These are phyloP conservation scores for Sabatieria punctata DNA, from an alignment of 2,888 invertebrate genomes.

Conservation along the genomic window DNA sequence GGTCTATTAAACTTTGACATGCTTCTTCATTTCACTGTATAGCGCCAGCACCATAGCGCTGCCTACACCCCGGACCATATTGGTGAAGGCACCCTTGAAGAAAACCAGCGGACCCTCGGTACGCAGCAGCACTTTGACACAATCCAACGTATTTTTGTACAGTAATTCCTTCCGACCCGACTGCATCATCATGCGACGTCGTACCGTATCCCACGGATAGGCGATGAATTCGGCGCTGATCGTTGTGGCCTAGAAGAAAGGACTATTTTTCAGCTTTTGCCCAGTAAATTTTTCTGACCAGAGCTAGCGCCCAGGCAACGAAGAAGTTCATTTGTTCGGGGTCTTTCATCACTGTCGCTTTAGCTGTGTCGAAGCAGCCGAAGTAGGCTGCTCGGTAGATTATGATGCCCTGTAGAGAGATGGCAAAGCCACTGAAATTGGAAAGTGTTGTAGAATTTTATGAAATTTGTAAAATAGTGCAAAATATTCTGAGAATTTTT, in stretches of 20 bases:
- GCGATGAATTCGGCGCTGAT: too few relatives aligned
- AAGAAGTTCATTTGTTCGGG: slow-evolving; percentile 75
- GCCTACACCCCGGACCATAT: slow-evolving; percentile 77
- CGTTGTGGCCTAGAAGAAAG: too few relatives aligned
- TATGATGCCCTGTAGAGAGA: slow-evolving; percentile 69
- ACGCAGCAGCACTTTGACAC: slow-evolving; percentile 67
- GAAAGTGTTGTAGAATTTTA: too few relatives aligned
- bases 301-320: slow-evolving; percentile 60
- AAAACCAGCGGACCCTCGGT: slow-evolving; percentile 63
- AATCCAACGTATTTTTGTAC: slow-evolving; percentile 78
- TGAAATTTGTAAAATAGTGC: too few relatives aligned
- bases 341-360: slow-evolving; percentile 66
- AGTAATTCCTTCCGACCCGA: slow-evolving; percentile 68
- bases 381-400: slow-evolving; percentile 88
- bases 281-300: slow-evolving; percentile 26
- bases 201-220: too few relatives aligned
- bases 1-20: too few relatives aligned
- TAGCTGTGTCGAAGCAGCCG: slow-evolving; percentile 84
- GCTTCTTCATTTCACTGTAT: slow-evolving; percentile 78
- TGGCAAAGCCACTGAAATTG: slow-evolving; percentile 56
- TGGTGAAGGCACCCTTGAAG: slow-evolving; percentile 79
- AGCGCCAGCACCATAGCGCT: slow-evolving; percentile 80
- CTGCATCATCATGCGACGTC: too few relatives aligned
- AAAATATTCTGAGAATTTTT: too few relatives aligned
- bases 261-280: too few relatives aligned